Evolutionary conservation across 2,113 vertebrate species (phyloP), one percentile per base, ranked within the genome.

Genomic region (Marmota monax): DNA sequence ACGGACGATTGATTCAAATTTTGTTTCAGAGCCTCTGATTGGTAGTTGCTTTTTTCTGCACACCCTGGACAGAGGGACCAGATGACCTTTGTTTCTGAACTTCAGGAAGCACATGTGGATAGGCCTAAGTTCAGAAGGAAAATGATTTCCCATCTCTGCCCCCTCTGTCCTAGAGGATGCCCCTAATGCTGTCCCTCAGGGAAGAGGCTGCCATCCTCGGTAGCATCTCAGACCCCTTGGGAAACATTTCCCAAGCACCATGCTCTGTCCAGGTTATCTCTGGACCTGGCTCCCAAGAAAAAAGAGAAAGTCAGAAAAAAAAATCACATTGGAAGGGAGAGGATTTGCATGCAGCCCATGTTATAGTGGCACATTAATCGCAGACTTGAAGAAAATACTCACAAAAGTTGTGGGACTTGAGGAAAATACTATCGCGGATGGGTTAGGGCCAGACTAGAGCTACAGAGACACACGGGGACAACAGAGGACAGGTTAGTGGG

Each of bases 361-460:
- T 45, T 84, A 85, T 6, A 2, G 70, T 20, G 69, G 84, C 61
- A 5, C 34, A 23, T n/a, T 9, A 65, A 84, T 53, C 42, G 76
- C 58, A 48, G 86, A 87, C 51, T 77, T 69, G 61, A 83, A 77
- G 92, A n/a, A 93, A 51, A 95, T 99, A 99, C 98, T 99, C 98
- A 98, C 98, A 97, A 97, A 22, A 98, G 97, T 98, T 98, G 98
- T 77, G 97, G 98, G 98, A 97, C 96, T 94, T 74, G 97, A 97
- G 96, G 95, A 93, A 97, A 97, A 93, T 94, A 98, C 97, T 98
- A 98, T 70, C 97, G 25, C 42, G 98, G 97, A 94, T 98, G 98
- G 96, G 98, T 98, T 94, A 99, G 98, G 97, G 97, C 98, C 98
- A 99, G 77, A 45, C 97, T 98, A 98, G 98, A 98, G 98, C 99